These are phyloP conservation scores for Gnathonemus echidnorhynchus DNA, from an alignment of 2,113 vertebrate genomes.

Conservation along the genomic window DNA sequence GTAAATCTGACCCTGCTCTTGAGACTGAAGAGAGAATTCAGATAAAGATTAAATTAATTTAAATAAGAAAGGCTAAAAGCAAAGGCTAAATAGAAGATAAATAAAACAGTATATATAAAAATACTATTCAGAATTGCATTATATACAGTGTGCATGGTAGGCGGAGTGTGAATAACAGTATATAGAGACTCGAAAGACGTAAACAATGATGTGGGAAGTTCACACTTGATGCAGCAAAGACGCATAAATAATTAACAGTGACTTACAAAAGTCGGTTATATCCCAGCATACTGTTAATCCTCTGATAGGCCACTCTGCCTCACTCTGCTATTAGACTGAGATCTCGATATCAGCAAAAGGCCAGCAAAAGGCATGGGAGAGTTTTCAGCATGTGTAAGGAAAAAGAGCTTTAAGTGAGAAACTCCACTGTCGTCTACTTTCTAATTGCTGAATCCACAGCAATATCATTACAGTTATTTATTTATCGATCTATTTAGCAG, in stretches of 20 bases:
- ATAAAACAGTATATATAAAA: too few relatives aligned
- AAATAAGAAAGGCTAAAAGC: not conserved
- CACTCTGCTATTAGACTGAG: constrained; percentile 11
- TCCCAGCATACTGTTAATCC: constrained; percentile 9
- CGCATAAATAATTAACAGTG: not conserved
- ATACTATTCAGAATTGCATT: not conserved
- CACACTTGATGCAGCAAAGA: not conserved
- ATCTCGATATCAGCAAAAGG: not conserved
- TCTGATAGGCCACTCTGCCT: not conserved
- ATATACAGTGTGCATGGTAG: not conserved
- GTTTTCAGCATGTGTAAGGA: not conserved
- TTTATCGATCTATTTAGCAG: not conserved
- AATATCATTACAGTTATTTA: not conserved
- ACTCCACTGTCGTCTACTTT: not conserved
- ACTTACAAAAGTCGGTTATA: not conserved
- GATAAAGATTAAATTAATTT: not conserved
- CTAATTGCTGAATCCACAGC: not conserved
- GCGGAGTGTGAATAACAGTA: constrained; percentile 8
- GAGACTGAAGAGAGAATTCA: not conserved
- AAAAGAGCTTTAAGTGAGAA: not conserved
- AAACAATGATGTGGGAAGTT: not conserved
- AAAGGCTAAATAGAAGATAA: not conserved
- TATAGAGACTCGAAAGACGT: constrained; percentile 10
- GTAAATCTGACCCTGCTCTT: not conserved
- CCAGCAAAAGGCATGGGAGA: not conserved